These are phyloP conservation scores for Stigmatopora nigra DNA, from an alignment of 2,113 vertebrate species.

Conservation along the genomic window DNA sequence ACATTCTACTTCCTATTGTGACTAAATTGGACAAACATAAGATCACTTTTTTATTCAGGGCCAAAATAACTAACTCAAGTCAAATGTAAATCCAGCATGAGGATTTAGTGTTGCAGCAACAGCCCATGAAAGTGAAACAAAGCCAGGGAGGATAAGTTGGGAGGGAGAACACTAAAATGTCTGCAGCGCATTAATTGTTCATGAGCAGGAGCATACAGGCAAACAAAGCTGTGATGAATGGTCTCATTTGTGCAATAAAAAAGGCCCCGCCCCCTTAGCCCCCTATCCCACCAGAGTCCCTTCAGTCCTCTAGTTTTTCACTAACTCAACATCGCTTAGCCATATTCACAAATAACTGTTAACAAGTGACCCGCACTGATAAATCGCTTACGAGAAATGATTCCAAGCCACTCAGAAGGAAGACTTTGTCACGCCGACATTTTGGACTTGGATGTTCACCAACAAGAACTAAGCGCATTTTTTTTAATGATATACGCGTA, in stretches of 20 bases:
- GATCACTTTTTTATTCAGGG: slow-evolving; percentile 13
- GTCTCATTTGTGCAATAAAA: slow-evolving; percentile 70
- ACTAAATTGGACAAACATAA: slow-evolving; percentile 15
- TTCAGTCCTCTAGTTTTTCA: slow-evolving; percentile 48
- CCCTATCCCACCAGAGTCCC: slow-evolving; percentile 14
- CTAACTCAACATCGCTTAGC: slow-evolving; percentile 59
- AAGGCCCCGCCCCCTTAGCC: slow-evolving; percentile 49
- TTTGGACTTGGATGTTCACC: slow-evolving; percentile 1
- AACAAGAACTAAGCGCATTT: slow-evolving; percentile 26
- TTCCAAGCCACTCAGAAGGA: too few relatives aligned
- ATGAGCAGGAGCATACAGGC: slow-evolving; percentile 65
- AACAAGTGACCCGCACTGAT: slow-evolving; percentile 48
- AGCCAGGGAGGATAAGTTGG: slow-evolving; percentile 56
- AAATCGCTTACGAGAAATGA: slow-evolving; percentile 30
- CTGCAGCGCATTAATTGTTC: slow-evolving; percentile 70
- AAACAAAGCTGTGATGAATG: slow-evolving; percentile 72
- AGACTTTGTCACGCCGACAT: neutral
- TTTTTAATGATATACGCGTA: slow-evolving; percentile 59
- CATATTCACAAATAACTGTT: slow-evolving; percentile 59
- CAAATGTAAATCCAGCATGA: slow-evolving; percentile 26
- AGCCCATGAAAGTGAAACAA: slow-evolving; percentile 41
- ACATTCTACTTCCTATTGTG: neutral
- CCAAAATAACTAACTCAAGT: slow-evolving; percentile 48
- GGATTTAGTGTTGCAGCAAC: slow-evolving; percentile 35
- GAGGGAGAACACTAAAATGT: slow-evolving; percentile 42